Evolutionary conservation across 2,797 vertebrate species (phyloP).

Genomic region (Spheniscus humboldti): DNA sequence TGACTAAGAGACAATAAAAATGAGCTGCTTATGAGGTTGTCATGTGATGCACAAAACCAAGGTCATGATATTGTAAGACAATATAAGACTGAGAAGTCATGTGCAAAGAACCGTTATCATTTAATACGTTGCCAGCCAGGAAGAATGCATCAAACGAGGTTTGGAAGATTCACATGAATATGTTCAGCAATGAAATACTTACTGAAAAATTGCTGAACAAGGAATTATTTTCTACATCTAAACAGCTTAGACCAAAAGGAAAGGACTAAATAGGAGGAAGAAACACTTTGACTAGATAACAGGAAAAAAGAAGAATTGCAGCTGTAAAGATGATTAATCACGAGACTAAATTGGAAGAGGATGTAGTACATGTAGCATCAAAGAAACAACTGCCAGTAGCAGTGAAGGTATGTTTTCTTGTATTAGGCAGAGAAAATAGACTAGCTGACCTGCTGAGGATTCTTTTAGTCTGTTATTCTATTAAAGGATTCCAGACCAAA

Average conservation of each 20-base stretch:
- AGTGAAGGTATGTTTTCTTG: not conserved
- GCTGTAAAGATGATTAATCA: not conserved
- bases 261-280: not conserved
- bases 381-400: not conserved
- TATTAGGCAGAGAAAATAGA: not conserved
- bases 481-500: not conserved
- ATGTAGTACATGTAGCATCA: not conserved
- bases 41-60: not conserved
- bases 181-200: not conserved
- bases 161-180: not conserved
- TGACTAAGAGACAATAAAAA: not conserved
- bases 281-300: not conserved
- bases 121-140: not conserved
- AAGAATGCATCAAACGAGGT: not conserved
- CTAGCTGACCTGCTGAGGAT: not conserved
- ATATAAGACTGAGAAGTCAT: not conserved
- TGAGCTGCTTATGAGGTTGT: not conserved
- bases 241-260: not conserved
- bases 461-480: not conserved
- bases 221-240: not conserved
- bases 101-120: not conserved
- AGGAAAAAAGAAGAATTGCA: not conserved
- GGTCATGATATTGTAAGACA: not conserved
- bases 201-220: not conserved
- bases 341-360: not conserved